These are phyloP conservation scores for Noctuana brunneofusca DNA, from an alignment of 2,888 invertebrate species.

Conservation along the genomic window DNA sequence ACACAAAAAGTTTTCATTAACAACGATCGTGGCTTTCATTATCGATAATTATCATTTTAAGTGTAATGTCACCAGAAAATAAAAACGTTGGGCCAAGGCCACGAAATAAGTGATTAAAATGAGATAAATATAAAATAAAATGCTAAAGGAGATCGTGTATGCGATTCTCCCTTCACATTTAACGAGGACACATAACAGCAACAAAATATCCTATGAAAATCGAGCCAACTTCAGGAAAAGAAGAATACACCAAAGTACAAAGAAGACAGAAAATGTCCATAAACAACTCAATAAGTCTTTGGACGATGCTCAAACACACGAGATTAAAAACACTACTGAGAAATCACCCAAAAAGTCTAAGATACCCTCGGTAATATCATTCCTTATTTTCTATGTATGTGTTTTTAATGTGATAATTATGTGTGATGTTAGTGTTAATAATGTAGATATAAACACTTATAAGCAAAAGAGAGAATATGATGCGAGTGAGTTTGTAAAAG, in stretches of 20 bases:
- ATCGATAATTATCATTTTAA: constrained; percentile 8
- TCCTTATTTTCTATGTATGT: constrained; percentile 69
- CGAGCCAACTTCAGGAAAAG: constrained; percentile 57
- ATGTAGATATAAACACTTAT: constrained; percentile 57
- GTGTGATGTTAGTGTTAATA: constrained; percentile 77
- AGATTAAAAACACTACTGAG: constrained; percentile 58
- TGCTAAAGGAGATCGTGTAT: constrained; percentile 74
- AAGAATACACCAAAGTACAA: constrained; percentile 42
- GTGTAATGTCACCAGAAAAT: constrained; percentile 8
- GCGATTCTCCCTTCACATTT: constrained; percentile 66
- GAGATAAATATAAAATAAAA: constrained; percentile 67
- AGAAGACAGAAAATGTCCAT: constrained; percentile 42
- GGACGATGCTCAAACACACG: constrained; percentile 75
- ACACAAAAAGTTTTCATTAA: not conserved
- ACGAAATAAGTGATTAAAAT: constrained; percentile 60
- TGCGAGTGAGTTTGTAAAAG: constrained; percentile 47
- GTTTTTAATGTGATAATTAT: constrained; percentile 76
- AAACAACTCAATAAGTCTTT: constrained; percentile 52
- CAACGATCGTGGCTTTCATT: constrained; percentile 22
- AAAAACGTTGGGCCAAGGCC: constrained; percentile 40
- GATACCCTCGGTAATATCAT: constrained; percentile 57
- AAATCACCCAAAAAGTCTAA: constrained; percentile 42
- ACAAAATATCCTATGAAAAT: constrained; percentile 53
- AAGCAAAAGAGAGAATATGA: constrained; percentile 47
- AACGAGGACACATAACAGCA: constrained; percentile 51